Evolutionary conservation across 2,797 vertebrate genomes (phyloP).

Genomic region (Ficedula albicollis): DNA sequence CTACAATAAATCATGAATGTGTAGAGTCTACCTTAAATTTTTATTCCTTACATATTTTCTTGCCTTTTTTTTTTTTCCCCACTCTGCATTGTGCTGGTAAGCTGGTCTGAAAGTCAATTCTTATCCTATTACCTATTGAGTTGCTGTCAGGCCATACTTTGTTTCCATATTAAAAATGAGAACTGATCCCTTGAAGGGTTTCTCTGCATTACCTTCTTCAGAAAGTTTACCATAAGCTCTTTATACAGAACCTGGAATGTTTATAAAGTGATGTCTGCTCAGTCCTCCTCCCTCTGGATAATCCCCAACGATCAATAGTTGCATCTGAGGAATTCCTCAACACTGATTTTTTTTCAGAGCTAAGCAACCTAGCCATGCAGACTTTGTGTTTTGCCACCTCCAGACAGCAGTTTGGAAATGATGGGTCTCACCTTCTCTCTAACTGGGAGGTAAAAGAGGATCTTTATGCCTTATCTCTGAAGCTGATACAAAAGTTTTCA

Average conservation of each 20-base stretch:
- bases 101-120: background rate
- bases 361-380: background rate
- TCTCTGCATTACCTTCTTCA: background rate
- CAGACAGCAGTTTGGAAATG: background rate
- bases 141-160: background rate
- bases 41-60: background rate
- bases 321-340: background rate
- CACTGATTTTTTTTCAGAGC: background rate
- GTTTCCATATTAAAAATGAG: slow-evolving; percentile 12
- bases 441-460: background rate
- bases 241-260: background rate
- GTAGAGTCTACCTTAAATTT: background rate
- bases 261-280: background rate
- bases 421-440: background rate
- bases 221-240: background rate
- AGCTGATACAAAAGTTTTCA: background rate
- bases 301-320: background rate
- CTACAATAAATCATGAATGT: background rate
- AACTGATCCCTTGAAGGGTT: background rate
- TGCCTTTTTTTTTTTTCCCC: too few species aligned
- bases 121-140: background rate
- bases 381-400: background rate
- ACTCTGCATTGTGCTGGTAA: background rate
- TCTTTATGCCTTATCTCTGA: background rate
- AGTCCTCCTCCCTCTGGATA: background rate